Conservation (phyloP, 1,140 invertebrate species). For the Camponotus pennsylvanicus region DNA sequence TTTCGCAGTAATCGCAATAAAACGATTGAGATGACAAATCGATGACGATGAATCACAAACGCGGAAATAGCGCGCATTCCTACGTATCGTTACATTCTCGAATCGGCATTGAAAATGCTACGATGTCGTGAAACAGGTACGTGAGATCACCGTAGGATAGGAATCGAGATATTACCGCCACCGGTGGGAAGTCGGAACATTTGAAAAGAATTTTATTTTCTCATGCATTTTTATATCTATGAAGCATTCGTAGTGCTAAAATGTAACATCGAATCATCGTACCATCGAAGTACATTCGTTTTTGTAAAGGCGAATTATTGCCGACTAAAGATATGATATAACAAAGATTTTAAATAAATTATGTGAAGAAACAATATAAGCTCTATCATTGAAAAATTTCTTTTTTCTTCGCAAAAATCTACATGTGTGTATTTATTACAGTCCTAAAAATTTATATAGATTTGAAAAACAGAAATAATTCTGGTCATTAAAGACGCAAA, state of each 20-base stretch:
- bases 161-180: constrained; percentile 19
- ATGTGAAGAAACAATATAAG: not conserved
- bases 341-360: not conserved
- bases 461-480: not conserved
- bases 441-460: not conserved
- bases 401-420: not conserved
- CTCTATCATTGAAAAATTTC: not conserved
- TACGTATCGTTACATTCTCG: constrained; percentile 28
- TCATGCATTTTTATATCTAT: not conserved
- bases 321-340: not conserved
- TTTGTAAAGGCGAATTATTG: not conserved
- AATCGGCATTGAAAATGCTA: constrained; percentile 47
- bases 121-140: constrained; percentile 53
- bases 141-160: constrained; percentile 42
- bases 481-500: not conserved
- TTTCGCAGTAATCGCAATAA: not conserved
- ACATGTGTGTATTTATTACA: not conserved
- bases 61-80: constrained; percentile 4
- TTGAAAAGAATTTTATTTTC: constrained; percentile 53
- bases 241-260: constrained; percentile 17
- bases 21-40: constrained; percentile 1
- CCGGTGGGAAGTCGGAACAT: constrained; percentile 43
- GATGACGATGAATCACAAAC: constrained; percentile 34
- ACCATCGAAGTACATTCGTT: not conserved
- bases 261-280: not conserved